Percentiles rank a stretch among this genome's conserved stretches.
These are phyloP conservation scores for Sarcophaga rosellei DNA, from an alignment of 2,888 invertebrate genomes.

Conservation along the genomic window DNA sequence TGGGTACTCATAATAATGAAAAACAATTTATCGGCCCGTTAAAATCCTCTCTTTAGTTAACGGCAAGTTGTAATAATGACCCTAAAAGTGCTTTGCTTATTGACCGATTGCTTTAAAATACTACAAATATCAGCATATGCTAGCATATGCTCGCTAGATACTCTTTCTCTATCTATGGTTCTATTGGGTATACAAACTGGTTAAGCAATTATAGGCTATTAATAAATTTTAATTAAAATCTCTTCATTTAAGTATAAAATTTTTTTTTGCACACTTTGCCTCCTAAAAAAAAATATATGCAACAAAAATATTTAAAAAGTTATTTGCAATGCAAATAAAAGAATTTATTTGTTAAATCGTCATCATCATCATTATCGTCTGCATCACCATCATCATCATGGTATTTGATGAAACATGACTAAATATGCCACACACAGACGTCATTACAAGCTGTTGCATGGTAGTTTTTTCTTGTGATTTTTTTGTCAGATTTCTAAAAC, in stretches of 20 bases:
- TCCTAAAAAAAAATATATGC: not conserved
- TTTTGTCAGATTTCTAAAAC: not conserved
- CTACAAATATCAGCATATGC: too few relatives aligned
- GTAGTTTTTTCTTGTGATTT: slow-evolving; percentile 13
- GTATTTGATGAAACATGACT: slow-evolving; percentile 47
- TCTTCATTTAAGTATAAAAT: not conserved
- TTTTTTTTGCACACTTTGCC: not conserved
- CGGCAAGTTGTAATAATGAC: too few relatives aligned
- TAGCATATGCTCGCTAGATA: too few relatives aligned
- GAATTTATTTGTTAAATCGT: slow-evolving; percentile 40
- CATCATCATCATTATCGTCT: slow-evolving; percentile 1
- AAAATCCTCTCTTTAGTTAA: too few relatives aligned
- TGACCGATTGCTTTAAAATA: too few relatives aligned
- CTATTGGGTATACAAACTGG: too few relatives aligned
- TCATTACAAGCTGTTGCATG: slow-evolving; percentile 48
- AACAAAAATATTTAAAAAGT: not conserved
- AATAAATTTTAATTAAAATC: slow-evolving; percentile 19
- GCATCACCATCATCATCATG: slow-evolving; percentile 25
- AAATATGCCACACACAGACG: slow-evolving; percentile 57
- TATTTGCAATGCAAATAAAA: not conserved
- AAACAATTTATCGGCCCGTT: too few relatives aligned
- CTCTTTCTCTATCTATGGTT: too few relatives aligned
- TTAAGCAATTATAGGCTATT: not conserved
- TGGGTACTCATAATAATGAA: too few relatives aligned
- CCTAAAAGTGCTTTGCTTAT: too few relatives aligned